A percentile compares a stretch with the other conserved stretches of the same genome.
These are phyloP conservation scores for Cancer borealis DNA, from an alignment of 2,888 invertebrate genomes.

Conservation along the genomic window DNA sequence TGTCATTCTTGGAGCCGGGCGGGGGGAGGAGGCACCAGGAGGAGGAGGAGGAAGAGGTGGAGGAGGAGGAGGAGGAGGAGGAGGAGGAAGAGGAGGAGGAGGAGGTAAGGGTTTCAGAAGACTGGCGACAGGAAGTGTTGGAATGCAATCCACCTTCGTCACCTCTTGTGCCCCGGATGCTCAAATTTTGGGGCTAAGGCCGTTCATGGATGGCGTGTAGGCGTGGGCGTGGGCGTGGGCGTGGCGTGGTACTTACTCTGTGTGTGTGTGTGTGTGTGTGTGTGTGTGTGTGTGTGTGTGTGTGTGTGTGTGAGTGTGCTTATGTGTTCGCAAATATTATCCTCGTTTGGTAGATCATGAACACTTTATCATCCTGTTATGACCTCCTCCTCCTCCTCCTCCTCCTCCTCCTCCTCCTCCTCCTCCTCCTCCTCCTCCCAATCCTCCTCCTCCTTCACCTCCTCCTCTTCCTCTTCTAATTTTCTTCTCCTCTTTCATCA, in stretches of 20 bases:
- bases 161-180: background rate
- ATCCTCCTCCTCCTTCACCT: background rate
- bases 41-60: background rate
- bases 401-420: background rate
- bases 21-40: background rate
- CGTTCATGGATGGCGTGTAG: background rate
- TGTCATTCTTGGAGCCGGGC: background rate
- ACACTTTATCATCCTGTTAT: background rate
- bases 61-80: background rate
- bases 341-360: background rate
- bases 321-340: conserved; percentile 10
- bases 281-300: background rate
- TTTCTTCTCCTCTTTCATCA: background rate
- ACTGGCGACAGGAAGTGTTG: conserved; percentile 1
- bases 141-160: conserved; percentile 6
- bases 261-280: background rate
- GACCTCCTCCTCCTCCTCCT: background rate
- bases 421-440: background rate
- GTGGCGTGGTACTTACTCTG: background rate
- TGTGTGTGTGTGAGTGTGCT: background rate
- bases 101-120: conserved; percentile 13
- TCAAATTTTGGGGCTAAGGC: background rate
- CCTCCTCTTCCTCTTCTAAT: background rate
- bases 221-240: background rate
- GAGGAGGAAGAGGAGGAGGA: background rate